Evolutionary conservation across 2,113 vertebrate genomes (phyloP), one percentile per base, ranked within the genome.

Genomic region (Nansenia antarctica): DNA sequence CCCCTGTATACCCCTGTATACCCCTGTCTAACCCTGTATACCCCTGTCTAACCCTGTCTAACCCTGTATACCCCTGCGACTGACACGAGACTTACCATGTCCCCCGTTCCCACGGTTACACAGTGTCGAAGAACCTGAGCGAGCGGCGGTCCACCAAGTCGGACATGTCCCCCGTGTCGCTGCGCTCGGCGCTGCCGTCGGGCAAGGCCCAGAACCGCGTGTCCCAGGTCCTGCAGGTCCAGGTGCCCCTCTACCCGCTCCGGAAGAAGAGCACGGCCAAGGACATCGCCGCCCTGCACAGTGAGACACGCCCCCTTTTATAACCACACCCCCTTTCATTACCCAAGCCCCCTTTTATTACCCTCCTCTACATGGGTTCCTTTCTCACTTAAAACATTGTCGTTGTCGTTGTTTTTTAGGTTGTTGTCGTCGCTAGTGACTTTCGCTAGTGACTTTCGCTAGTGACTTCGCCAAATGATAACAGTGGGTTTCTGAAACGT

Each of bases 111-210:
- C 30, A 54, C 45, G 0, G 52, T 77, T 2, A 55, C 82, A 99
- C 82, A 99, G 97, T 98, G 87, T 95, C 95, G 0, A 99, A 99
- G 88, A 97, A 93, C 82, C 76, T 98, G 91, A 96, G 71, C 45
- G 97, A 99, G 78, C 93, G 96, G 73, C 91, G 91, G 52, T 91
- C 93, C 72, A 90, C 84, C 9, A 98, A 95, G 87, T 92, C 93
- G 0, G 96, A 99, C 87, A 94, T 95, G 95, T 98, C 96, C 72
- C 96, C 97, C 0, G 92, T 95, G 62, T 94, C 95, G 22, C 49
- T 95, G 82, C 94, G 96, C 1, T 94, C 97, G 0, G 35, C 88
- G 31, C 85, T 93, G 66, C 94, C 94, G 14, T 86, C 88, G 0
- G 68, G 89, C 20, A 96, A 95, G 88, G 69, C 90, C n/a, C 94